phyloP scores from a whole-genome alignment of 2,888 invertebrate species.

The Baronia brevicornis region DNA sequence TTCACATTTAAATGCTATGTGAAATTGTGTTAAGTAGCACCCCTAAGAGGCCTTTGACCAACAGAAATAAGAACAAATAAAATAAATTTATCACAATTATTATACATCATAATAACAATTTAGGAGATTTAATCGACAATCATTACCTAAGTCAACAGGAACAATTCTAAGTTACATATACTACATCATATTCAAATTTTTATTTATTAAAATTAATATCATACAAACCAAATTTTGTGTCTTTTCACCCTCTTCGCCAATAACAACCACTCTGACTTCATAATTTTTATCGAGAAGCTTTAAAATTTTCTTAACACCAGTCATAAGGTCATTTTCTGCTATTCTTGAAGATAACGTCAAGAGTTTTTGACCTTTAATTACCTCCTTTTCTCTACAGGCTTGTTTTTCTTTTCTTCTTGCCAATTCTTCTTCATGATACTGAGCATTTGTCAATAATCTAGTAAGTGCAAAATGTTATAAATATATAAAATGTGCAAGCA shows the following conservation, averaged over 20 bases:
- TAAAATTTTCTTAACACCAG: conserved; percentile 77
- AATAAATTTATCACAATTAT: neutral
- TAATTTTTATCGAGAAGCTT: conserved; percentile 80
- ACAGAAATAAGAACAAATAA: conserved; percentile 1
- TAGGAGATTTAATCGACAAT: too few species aligned
- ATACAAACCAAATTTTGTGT: conserved; percentile 39
- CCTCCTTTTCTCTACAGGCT: conserved; percentile 42
- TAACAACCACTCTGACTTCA: conserved; percentile 78
- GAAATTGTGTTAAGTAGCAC: too few species aligned
- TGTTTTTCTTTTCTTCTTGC: conserved; percentile 69
- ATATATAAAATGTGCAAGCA: neutral
- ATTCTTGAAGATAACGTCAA: conserved; percentile 78
- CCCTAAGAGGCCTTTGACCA: too few species aligned
- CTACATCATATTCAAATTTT: too few species aligned
- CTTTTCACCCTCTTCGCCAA: conserved; percentile 58
- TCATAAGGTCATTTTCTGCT: conserved; percentile 79
- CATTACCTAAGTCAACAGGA: too few species aligned
- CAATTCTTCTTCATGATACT: conserved; percentile 78
- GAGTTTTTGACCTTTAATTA: conserved; percentile 78
- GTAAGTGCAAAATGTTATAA: neutral
- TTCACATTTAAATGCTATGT: too few species aligned
- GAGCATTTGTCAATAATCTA: conserved; percentile 80
- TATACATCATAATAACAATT: too few species aligned
- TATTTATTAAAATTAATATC: conserved; percentile 1
- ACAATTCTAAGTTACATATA: too few species aligned